phyloP scores from a whole-genome alignment of 2,797 vertebrate species.

The Epinephelus malabaricus region DNA sequence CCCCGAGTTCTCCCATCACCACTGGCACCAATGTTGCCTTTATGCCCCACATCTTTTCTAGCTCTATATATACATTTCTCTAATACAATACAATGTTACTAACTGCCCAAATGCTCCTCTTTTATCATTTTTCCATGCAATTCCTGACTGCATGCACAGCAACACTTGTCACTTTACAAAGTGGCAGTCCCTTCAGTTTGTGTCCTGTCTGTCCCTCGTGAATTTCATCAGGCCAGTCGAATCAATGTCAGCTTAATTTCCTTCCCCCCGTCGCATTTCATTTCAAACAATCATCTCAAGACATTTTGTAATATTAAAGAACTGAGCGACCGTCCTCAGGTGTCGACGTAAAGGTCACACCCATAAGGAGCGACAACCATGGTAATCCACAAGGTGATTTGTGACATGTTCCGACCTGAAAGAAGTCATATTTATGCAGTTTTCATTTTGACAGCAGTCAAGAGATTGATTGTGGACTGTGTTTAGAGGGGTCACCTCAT shows the following conservation, averaged over 20 bases:
- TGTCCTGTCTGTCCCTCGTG: slow-evolving; percentile 39
- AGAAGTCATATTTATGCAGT: slow-evolving; percentile 36
- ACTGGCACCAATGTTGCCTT: no score
- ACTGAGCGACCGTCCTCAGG: slow-evolving; percentile 17
- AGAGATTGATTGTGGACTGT: slow-evolving; percentile 23
- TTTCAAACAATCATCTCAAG: slow-evolving; percentile 52
- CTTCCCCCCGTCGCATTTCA: slow-evolving; percentile 36
- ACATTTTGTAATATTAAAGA: slow-evolving; percentile 36
- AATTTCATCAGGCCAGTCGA: slow-evolving; percentile 46
- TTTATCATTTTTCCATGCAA: slow-evolving; percentile 24
- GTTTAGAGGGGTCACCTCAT: slow-evolving; percentile 35
- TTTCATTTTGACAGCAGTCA: slow-evolving; percentile 17
- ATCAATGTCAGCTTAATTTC: slow-evolving; percentile 42
- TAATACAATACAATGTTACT: no score
- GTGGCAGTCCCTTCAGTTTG: neutral
- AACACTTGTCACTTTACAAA: slow-evolving; percentile 2
- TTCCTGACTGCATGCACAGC: slow-evolving; percentile 17
- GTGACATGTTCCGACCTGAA: slow-evolving; percentile 2
- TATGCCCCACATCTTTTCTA: no score
- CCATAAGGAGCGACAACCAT: slow-evolving; percentile 7
- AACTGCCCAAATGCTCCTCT: slow-evolving; percentile 1
- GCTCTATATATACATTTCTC: no score
- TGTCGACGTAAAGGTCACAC: slow-evolving; percentile 34
- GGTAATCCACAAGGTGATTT: slow-evolving; percentile 25
- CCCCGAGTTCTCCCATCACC: no score